Percentiles rank a stretch among this genome's conserved stretches.
Conservation (phyloP, 2,888 invertebrate genomes). For the Tiliacea citrago region DNA sequence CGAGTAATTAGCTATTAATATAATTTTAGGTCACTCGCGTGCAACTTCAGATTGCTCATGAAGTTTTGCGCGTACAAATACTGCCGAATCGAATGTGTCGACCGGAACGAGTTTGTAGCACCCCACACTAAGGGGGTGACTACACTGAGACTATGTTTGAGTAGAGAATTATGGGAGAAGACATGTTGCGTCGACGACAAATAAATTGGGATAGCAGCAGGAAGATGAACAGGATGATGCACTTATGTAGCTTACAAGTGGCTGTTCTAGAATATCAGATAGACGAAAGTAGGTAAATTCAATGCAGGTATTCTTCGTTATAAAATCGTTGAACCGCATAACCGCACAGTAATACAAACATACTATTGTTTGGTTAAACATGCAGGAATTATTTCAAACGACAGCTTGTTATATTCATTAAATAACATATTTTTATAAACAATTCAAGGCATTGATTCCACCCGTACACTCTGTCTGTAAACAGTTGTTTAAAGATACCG, state of each 20-base stretch:
- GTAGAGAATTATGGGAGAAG: background rate
- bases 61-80: background rate
- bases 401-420: background rate
- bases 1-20: too few relatives aligned
- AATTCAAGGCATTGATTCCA: background rate
- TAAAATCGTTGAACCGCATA: background rate
- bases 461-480: constrained; percentile 1
- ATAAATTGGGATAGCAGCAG: background rate
- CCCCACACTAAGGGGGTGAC: background rate
- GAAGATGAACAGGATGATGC: background rate
- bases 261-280: background rate
- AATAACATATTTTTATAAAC: constrained; percentile 16
- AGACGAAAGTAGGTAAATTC: too few relatives aligned
- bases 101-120: background rate
- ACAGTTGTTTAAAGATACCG: constrained; percentile 1
- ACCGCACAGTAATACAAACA: constrained; percentile 3
- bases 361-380: constrained; percentile 22
- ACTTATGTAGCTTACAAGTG: background rate
- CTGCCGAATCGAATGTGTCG: background rate
- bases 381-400: constrained; percentile 4
- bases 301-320: background rate
- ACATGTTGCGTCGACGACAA: background rate
- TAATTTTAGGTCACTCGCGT: too few relatives aligned
- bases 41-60: too few relatives aligned
- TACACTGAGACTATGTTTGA: background rate